Conservation (phyloP, 2,888 invertebrate species). For the Periphyllus acericola region DNA sequence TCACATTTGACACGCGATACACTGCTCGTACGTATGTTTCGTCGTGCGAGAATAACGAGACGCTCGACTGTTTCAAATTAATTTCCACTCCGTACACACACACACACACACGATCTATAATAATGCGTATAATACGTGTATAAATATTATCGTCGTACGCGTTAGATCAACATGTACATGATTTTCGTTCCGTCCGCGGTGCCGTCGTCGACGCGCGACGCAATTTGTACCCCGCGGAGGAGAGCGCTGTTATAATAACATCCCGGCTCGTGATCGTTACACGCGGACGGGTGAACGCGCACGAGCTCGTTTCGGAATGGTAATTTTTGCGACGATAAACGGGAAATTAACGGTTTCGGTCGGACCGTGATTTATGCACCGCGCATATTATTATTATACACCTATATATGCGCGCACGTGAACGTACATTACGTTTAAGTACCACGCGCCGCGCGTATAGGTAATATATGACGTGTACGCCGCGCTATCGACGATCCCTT, state of each 20-base stretch:
- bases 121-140: not conserved
- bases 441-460: too few species aligned
- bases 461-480: too few species aligned
- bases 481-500: too few species aligned
- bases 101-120: not conserved
- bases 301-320: not conserved
- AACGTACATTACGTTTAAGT: too few species aligned
- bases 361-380: not conserved
- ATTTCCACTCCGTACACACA: not conserved
- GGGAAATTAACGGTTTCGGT: not conserved
- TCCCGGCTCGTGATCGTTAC: not conserved
- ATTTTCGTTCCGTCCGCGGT: not conserved
- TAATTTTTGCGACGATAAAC: not conserved
- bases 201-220: not conserved
- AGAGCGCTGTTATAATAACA: not conserved
- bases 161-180: not conserved
- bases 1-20: constrained; percentile 6
- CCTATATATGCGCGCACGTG: too few species aligned
- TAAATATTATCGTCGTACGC: not conserved
- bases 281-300: not conserved
- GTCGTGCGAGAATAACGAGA: constrained; percentile 26
- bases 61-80: constrained; percentile 15
- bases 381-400: not conserved
- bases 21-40: not conserved
- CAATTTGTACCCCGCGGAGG: not conserved